Conservation (phyloP, 2,888 invertebrate species). For the Salpingus planirostris region DNA sequence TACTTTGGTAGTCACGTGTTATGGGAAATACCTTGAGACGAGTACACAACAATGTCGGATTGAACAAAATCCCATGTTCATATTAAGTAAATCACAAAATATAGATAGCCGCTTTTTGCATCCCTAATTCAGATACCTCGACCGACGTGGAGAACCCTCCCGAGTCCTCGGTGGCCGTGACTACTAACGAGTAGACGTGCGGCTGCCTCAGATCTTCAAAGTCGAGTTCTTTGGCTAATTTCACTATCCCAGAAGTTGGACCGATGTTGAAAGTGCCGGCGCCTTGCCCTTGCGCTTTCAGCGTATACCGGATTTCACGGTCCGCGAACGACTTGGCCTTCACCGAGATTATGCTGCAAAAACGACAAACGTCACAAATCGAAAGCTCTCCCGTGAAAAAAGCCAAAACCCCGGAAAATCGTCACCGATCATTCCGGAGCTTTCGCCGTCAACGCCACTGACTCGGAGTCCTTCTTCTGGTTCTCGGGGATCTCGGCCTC, state of each 20-base stretch:
- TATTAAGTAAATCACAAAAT: too few species aligned
- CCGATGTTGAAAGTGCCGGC: slow-evolving; percentile 94
- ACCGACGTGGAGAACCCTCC: slow-evolving; percentile 93
- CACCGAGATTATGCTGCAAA: slow-evolving; percentile 85
- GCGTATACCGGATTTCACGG: slow-evolving; percentile 89
- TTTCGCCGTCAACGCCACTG: too few species aligned
- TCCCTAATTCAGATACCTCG: too few species aligned
- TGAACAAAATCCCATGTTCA: too few species aligned
- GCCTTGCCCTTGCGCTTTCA: slow-evolving; percentile 89
- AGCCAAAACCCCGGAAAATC: too few species aligned
- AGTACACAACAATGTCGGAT: too few species aligned
- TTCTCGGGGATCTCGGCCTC: slow-evolving; percentile 95
- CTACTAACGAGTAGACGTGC: slow-evolving; percentile 84
- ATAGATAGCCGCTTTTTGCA: too few species aligned
- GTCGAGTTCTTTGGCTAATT: slow-evolving; percentile 90
- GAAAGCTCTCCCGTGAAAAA: too few species aligned
- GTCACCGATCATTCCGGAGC: too few species aligned
- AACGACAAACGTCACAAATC: too few species aligned
- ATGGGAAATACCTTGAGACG: too few species aligned
- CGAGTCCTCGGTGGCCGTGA: slow-evolving; percentile 95
- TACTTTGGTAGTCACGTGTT: too few species aligned
- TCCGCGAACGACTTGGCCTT: slow-evolving; percentile 97
- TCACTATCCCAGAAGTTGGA: slow-evolving; percentile 88
- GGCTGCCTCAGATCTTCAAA: slow-evolving; percentile 94
- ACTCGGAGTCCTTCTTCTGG: slow-evolving; percentile 95